Evolutionary conservation across 2,888 invertebrate species (phyloP), one percentile per base, ranked within the genome.

Genomic region (Cryptocephalus moraei): DNA sequence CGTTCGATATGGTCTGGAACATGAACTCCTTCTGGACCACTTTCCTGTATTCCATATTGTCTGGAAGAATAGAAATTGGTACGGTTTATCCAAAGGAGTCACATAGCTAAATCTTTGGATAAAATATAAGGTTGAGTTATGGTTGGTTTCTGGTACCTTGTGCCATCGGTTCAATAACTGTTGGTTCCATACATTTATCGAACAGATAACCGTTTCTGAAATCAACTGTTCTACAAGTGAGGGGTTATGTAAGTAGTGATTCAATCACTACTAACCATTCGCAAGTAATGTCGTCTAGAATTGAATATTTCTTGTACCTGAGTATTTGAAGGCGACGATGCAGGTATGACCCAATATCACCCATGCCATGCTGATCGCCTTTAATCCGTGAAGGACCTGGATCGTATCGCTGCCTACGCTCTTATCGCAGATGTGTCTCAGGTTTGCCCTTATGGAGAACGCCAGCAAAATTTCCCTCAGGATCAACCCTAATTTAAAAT

Each of bases 311-410:
- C 6, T 6, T 45, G 43, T 64, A 78, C 78, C 77, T 65, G 87
- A 83, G 64, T 87, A 89, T 74, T 89, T 88, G 67, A 88, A 89
- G 3, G 84, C 81, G 3, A 87, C 79, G 58, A 89, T 86, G 63
- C 84, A 85, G 0, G 84, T 84, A 64, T 85, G 84, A 1, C 84
- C 84, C 48, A 79, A 73, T 52, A 84, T 79, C 8, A 84, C 75
- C 78, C 83, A 81, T 41, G 81, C 70, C 51, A 84, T 79, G 40
- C 81, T 78, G 4, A 80, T 60, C 11, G 82, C 75, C 61, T 79
- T 78, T 50, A 84, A 62, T 1, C 78, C 76, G 56, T 83, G 82
- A 40, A 83, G 74, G 40, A 84, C 84, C 9, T 87, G 80, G 51
- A 89, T 80, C 1, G 86, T 88, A 65, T 87, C 87, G n/a, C 82